A percentile compares a stretch with the other conserved stretches of the same genome.
These are phyloP conservation scores for Scaptomyza pallida DNA, from an alignment of 1,140 invertebrate species.

Conservation along the genomic window DNA sequence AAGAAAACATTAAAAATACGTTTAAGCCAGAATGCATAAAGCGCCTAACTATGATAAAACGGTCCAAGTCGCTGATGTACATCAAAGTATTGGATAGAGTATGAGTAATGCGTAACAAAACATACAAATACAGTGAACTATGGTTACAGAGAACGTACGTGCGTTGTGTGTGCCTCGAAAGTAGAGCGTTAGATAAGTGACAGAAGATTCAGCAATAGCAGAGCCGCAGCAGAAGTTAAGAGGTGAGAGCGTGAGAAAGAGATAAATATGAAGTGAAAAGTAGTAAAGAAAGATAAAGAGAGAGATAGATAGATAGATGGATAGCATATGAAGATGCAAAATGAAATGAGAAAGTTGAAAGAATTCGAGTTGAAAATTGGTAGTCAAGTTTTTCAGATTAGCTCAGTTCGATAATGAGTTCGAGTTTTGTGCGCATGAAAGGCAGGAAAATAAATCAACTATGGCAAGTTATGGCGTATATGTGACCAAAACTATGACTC, in stretches of 20 bases:
- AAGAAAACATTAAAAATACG: slow-evolving; percentile 73
- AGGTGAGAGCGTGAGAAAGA: slow-evolving; percentile 47
- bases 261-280: slow-evolving; percentile 44
- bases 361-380: slow-evolving; percentile 61
- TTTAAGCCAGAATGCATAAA: slow-evolving; percentile 52
- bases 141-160: slow-evolving; percentile 53
- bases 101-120: slow-evolving; percentile 47
- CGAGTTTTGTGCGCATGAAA: slow-evolving; percentile 60
- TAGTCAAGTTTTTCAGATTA: slow-evolving; percentile 46
- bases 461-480: slow-evolving; percentile 84
- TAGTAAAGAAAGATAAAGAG: background rate
- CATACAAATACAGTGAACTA: slow-evolving; percentile 66
- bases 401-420: slow-evolving; percentile 64
- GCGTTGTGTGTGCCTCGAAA: slow-evolving; percentile 56
- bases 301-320: slow-evolving; percentile 36
- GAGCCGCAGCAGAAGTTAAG: slow-evolving; percentile 35
- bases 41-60: slow-evolving; percentile 37
- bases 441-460: slow-evolving; percentile 56
- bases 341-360: slow-evolving; percentile 76
- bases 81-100: slow-evolving; percentile 11
- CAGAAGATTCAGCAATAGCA: slow-evolving; percentile 48
- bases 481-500: slow-evolving; percentile 80
- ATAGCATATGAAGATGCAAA: too few species aligned
- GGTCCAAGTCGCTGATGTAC: slow-evolving; percentile 53
- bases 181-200: slow-evolving; percentile 74